Base-by-base conservation (phyloP, 2,888 invertebrate genomes). In the Epinotia demarniana region DNA sequence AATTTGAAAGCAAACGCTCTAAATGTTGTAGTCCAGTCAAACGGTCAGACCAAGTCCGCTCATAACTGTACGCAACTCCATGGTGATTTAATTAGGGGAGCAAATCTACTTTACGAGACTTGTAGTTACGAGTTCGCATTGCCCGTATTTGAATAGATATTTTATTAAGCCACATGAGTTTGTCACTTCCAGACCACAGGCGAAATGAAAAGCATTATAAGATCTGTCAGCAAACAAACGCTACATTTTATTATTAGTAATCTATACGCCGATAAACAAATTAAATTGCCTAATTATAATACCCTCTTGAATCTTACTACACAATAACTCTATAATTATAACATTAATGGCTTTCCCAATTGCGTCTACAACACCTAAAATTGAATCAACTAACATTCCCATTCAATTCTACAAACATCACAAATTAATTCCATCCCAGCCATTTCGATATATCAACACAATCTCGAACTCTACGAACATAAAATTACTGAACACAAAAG, bases 401-500 rank as follows among this genome's bases (percentile, higher is more conserved):
- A 53, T 53, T 53, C 49, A 53, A 53, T 4, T n/a, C 16, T 49
- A 16, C 53, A n/a, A n/a, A 53, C 53, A 53, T 53, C 16, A 53
- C n/a, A 8, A n/a, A 53, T 53, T 53, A 53, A 53, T 53, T 53
- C n/a, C 53, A n/a, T 53, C n/a, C 3, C 6, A 53, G n/a, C n/a
- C n/a, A 61, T 33, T 33, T 60, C 33, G n/a, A 61, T 61, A 27
- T 23, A 6, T 19, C 19, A 19, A 23, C 13, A 19, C 23, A 19
- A 58, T 19, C 61, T 33, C 61, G 33, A 61, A 33, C 33, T 58
- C 19, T 27, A 27, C 23, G 49, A 58, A 58, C 58, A 58, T 27
- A 13, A 23, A 23, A 60, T 33, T 61, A 39, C 39, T 9, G 4
- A 61, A n/a, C 33, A n/a, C 33, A 61, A 61, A 60, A 61, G 61